Base-by-base conservation (phyloP, 2,888 invertebrate species). In the Bibio marci region DNA sequence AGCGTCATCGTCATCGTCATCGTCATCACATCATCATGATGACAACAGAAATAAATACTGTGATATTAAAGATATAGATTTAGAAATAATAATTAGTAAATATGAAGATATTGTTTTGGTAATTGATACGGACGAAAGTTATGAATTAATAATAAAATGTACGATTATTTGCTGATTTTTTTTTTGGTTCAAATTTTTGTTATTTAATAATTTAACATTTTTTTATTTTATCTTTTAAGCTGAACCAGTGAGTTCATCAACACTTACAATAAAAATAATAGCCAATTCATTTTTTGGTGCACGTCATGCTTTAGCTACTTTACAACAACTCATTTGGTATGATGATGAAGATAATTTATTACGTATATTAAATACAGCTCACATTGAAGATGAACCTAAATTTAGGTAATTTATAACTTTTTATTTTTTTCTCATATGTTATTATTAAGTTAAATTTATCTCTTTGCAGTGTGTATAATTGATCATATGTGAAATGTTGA, bases 311-410 rank as follows among this genome's bases (percentile, higher is more conserved):
- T 63, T 83, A 31, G 80, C 83, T 52, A 82, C 83, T 0, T 58
- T 86, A 8, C 75, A 77, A n/a, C 85, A 85, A 52, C 62, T 85
- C 46, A 73, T 81, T 35, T 83, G 83, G 83, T 71, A 74, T 58
- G 82, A 83, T 45, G 79, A 80, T 17, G 71, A 71, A 5, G 65
- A 66, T 15, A 71, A 70, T 4, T 61, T 71, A 3, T 58, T 83
- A 37, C 67, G 75, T 28, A 67, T 73, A 7, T 58, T 83, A 1
- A 71, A 74, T 44, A 75, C 73, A 26, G 79, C 75, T 1, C 64
- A 66, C 3, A 65, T 83, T 1, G 68, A 72, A 39, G 94, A 95
- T 58, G 73, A 71, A 18, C 95, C 95, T 0, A 67, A 73, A 30
- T 73, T 71, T 48, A 57, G 63, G 38, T 51, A 44, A 44, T 25